Percentiles rank a stretch among this genome's conserved stretches.
phyloP scores from a whole-genome alignment of 2,888 invertebrate genomes.

The Linyphia triangularis region DNA sequence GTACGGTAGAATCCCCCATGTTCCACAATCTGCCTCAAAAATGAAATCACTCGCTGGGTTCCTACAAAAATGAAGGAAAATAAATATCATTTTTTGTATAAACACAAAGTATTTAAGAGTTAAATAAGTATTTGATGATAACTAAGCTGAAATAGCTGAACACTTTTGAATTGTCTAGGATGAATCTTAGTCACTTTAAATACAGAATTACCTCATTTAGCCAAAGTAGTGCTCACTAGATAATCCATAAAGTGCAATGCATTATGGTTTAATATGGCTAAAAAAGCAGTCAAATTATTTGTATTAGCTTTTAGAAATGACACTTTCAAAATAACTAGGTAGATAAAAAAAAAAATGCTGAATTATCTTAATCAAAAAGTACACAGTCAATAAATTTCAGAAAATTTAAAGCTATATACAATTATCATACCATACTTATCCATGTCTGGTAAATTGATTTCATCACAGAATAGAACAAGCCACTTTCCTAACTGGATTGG shows the following conservation, averaged over 20 bases:
- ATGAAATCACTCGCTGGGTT: slow-evolving; percentile 97
- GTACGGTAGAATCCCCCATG: slow-evolving; percentile 85
- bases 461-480: slow-evolving; percentile 99
- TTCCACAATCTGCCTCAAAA: slow-evolving; percentile 97
- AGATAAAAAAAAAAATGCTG: background rate
- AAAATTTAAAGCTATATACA: background rate
- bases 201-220: no score
- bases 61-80: slow-evolving; percentile 77
- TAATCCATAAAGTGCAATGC: no score
- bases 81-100: background rate
- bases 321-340: background rate
- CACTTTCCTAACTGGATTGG: slow-evolving; percentile 97
- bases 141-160: no score
- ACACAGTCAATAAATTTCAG: background rate
- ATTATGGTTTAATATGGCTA: no score
- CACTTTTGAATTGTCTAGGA: no score
- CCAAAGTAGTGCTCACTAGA: no score
- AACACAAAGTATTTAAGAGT: background rate
- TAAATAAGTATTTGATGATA: no score
- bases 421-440: slow-evolving; percentile 93
- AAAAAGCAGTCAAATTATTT: no score
- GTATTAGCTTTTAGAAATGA: background rate
- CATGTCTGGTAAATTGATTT: slow-evolving; percentile 99
- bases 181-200: no score
- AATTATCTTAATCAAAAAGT: background rate